These are phyloP conservation scores for Pentalonia nigronervosa DNA, from an alignment of 1,140 invertebrate genomes.

Conservation along the genomic window DNA sequence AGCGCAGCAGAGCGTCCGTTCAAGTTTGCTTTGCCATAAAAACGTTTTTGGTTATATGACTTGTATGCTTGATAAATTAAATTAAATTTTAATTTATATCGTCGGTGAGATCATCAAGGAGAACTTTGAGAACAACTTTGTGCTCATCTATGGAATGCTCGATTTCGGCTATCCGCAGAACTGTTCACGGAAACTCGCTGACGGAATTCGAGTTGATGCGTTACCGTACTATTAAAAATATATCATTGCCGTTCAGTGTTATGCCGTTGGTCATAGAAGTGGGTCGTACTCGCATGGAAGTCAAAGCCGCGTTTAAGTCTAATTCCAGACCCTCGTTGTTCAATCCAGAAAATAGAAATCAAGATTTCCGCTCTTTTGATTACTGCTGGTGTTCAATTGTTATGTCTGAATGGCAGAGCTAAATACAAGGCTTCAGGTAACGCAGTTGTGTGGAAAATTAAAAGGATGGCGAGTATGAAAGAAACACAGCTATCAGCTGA, in stretches of 20 bases:
- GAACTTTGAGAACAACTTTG: too few species aligned
- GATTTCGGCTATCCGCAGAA: too few species aligned
- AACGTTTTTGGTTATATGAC: too few species aligned
- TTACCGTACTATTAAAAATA: conserved; percentile 99
- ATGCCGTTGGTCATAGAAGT: conserved; percentile 98
- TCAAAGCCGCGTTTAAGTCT: conserved; percentile 99
- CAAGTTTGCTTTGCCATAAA: too few species aligned
- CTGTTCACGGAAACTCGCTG: too few species aligned
- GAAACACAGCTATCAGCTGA: conserved; percentile 99
- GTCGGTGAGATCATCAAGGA: too few species aligned
- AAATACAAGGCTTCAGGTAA: conserved; percentile 99
- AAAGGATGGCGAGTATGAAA: conserved; percentile 99
- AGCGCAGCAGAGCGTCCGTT: too few species aligned
- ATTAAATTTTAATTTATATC: too few species aligned
- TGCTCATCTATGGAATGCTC: too few species aligned
- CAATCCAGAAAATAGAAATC: conserved; percentile 99
- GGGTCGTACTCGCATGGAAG: conserved; percentile 99
- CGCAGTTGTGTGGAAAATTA: conserved; percentile 99
- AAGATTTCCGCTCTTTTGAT: conserved; percentile 98
- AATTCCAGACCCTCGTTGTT: conserved; percentile 98
- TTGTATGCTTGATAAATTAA: too few species aligned
- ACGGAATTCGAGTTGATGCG: conserved; percentile 99
- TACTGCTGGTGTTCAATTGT: conserved; percentile 97
- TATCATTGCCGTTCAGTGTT: conserved; percentile 98
- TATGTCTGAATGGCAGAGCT: conserved; percentile 98